Evolutionary conservation across 2,888 invertebrate genomes (phyloP), one percentile per base, ranked within the genome.

Genomic region (Crepidodera aurea): DNA sequence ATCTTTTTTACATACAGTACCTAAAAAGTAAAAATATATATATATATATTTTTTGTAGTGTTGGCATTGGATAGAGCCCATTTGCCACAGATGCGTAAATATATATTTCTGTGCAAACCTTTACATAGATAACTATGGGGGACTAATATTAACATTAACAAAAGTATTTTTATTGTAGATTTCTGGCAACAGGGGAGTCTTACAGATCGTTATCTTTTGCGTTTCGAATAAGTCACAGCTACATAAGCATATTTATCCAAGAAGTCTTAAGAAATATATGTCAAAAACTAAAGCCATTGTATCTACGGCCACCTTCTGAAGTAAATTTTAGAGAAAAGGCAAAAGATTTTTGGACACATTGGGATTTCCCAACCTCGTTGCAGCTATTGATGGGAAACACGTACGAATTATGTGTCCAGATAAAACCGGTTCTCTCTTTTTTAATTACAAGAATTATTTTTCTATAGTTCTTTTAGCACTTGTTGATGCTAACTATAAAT

Each of bases 301-400:
- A 6, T 25, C 3, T 25, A 10, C 29, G 2, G 2, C 6, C 7
- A 8, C 29, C 10, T 8, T 8, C 2, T 8, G 29, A 29, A 29
- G 10, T 10, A 29, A 10, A 29, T 29, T 29, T 29, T 29, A 29
- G 2, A 6, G 10, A 10, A 29, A 6, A 8, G 6, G 29, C 29
- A 8, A 22, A 22, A 22, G 22, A 22, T 4, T 29, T 29, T 29
- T 29, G 29, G 29, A 6, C 3, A 1, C 29, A 19, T 12, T 51
- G 51, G 51, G 37, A 37, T 39, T 34, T 12, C 5, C 51, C 51
- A n/a, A 51, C 18, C 18, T 51, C 19, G n/a, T 3, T 51, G 19
- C 37, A 6, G 10, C 51, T 12, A 37, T 51, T 8, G 51, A 51
- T 18, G 22, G 22, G 22, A 22, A 22, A 6, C 22, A 22, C 6